Evolutionary conservation across 2,797 vertebrate species (phyloP), one percentile per base, ranked within the genome.

Genomic region (Channa striata): DNA sequence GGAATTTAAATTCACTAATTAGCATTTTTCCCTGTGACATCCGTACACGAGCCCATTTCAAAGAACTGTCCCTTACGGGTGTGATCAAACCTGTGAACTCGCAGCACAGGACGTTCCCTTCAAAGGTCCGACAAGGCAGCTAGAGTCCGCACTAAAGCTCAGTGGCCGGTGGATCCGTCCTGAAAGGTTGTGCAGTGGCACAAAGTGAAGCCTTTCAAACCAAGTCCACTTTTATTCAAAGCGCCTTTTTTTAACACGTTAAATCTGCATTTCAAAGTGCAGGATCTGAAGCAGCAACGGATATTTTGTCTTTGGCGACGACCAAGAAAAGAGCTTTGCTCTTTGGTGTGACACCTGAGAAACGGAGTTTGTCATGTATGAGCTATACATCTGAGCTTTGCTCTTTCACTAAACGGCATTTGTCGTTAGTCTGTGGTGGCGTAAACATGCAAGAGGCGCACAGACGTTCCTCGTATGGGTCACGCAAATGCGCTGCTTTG

Each of bases 211-310:
- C 34, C 63, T 74, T 68, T 81, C 46, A 16, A 70, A 59, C 59
- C 43, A 19, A 48, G 57, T 60, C 62, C 73, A 74, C 72, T 78
- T 85, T 70, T 17, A 90, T 83, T 81, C 72, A 81, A 59, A 73
- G 64, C 62, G 39, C 34, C 56, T 71, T 37, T 59, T 69, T 40
- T 14, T 59, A n/a, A 25, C 16, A 12, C 36, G 36, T 56, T 6
- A 42, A 51, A 86, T 86, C 73, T 78, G 59, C 85, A 87, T 81
- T 85, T 89, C 74, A 80, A 87, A 85, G 77, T 42, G 30, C 20
- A 13, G 23, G 42, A 72, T 77, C 33, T 33, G 56, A 78, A 56
- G 65, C 68, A n/a, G 63, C 13, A 56, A 34, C 17, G 23, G 43
- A 84, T 74, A 58, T 77, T 54, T 66, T 53, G 57, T 61, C 63